Evolutionary conservation across 2,888 invertebrate species (phyloP), one percentile per base, ranked within the genome.

Genomic region (Lumbricus terrestris): DNA sequence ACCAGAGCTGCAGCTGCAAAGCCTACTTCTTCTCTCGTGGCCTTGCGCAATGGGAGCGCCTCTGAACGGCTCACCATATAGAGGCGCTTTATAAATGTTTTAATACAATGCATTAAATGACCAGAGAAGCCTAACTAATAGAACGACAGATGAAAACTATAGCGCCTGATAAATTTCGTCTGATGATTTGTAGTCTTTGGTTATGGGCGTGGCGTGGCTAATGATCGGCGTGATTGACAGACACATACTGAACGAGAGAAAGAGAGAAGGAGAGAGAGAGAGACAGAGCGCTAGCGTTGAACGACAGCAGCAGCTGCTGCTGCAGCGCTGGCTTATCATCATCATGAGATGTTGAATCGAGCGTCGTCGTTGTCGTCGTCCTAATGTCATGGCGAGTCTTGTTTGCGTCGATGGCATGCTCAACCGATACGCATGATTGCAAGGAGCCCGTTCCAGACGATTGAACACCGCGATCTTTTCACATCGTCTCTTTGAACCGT

Each of bases 371-470:
- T n/a, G n/a, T n/a, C n/a, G n/a, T n/a, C n/a, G n/a, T n/a, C n/a
- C n/a, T 69, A 69, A 69, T 29, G n/a, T 69, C 69, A 69, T 69
- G 69, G 69, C 69, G 69, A 8, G 69, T 13, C n/a, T 0, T 69
- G 69, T 69, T 69, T 69, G 69, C 69, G 11, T 69, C 29, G 29
- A 69, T 69, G n/a, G 69, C 69, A 69, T 69, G n/a, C 29, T 69
- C n/a, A 69, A n/a, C 69, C 69, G 85, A 85, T 37, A 35, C 85
- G 85, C 85, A 35, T 85, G 85, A 37, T 37, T 85, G 85, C 85
- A 85, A 85, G n/a, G 69, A 69, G 85, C 23, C 85, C 34, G 85
- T 85, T 37, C 34, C 85, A 85, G 85, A 34, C 85, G 85, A 85
- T 37, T 85, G 85, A 85, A 85, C 85, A 37, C 85, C n/a, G n/a